These are phyloP conservation scores for Enteromius mattozi DNA, from an alignment of 2,797 vertebrate genomes.

Conservation along the genomic window DNA sequence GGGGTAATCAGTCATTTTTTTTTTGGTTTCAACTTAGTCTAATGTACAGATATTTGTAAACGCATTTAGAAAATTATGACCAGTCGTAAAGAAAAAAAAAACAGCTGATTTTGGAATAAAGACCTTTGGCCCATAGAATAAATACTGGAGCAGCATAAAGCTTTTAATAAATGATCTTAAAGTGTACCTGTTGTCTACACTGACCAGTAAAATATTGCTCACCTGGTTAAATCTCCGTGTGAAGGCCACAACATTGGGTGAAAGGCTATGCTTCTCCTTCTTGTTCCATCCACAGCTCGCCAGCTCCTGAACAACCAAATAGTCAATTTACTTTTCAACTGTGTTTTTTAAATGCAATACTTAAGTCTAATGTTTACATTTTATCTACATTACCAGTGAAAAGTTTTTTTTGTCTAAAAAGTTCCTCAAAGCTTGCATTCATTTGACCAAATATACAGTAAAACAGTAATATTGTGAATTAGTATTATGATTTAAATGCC, in stretches of 20 bases:
- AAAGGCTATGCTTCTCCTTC: constrained; percentile 93
- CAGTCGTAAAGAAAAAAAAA: no score
- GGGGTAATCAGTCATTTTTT: no score
- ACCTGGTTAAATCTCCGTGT: constrained; percentile 98
- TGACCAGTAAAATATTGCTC: constrained; percentile 35
- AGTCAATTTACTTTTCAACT: neutral
- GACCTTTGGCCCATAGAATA: neutral
- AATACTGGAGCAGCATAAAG: neutral
- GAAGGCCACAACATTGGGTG: constrained; percentile 94
- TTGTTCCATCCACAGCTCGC: constrained; percentile 95
- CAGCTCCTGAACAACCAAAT: constrained; percentile 82
- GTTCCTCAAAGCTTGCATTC: neutral
- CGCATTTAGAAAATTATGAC: no score
- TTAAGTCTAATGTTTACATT: neutral
- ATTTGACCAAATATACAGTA: neutral
- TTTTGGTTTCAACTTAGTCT: no score
- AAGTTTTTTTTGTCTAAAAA: neutral
- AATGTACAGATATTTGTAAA: no score
- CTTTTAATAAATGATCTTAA: neutral
- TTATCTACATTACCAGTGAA: neutral
- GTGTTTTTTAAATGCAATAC: neutral
- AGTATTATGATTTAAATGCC: neutral
- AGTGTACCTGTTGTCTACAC: neutral
- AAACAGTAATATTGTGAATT: neutral
- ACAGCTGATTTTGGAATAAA: no score